Base-by-base conservation (phyloP, 2,888 invertebrate species). In the Cephus pygmeus region DNA sequence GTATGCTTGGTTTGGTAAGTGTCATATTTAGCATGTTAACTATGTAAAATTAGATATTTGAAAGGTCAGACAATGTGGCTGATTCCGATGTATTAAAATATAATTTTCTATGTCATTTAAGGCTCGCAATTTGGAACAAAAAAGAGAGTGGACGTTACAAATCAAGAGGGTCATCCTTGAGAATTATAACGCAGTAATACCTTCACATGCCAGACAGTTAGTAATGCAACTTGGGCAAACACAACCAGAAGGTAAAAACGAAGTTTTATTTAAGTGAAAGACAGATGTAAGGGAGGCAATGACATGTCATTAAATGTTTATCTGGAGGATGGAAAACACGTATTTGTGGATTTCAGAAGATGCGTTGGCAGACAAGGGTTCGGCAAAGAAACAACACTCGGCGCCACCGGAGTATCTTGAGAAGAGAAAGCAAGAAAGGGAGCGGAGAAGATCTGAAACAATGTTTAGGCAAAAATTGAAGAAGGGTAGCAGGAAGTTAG, bases 141-240 rank as follows among this genome's bases (percentile, higher is more conserved):
- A 98, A 92, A 93, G 97, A 78, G 96, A 97, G 90, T 96, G 96
- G 97, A 95, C 95, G 82, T 92, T 95, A 81, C 95, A 96, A 88
- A 93, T 96, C 84, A 96, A 96, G 88, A 93, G 97, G 92, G 97
- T 98, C 69, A 98, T 99, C 89, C 92, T 99, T 85, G 98, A 98
- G 91, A 98, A 98, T 92, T 98, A 97, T 92, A 96, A 95, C 82
- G 97, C 96, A 0, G 97, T 96, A 83, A 98, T 99, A 88, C 98
- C 98, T n/a, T 96, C 95, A 77, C 98, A 98, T 88, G 98, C 98
- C 30, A 95, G 97, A 86, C 97, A 98, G 89, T 93, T 98, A 76
- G 97, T 98, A 75, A 97, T 98, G 95, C 95, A 97, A 90, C 93
- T 97, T 4, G 97, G 97, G 73, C 96, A 96, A 90, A 95, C 95